Base-by-base conservation (phyloP, 2,113 vertebrate genomes). In the Prinia subflava region DNA sequence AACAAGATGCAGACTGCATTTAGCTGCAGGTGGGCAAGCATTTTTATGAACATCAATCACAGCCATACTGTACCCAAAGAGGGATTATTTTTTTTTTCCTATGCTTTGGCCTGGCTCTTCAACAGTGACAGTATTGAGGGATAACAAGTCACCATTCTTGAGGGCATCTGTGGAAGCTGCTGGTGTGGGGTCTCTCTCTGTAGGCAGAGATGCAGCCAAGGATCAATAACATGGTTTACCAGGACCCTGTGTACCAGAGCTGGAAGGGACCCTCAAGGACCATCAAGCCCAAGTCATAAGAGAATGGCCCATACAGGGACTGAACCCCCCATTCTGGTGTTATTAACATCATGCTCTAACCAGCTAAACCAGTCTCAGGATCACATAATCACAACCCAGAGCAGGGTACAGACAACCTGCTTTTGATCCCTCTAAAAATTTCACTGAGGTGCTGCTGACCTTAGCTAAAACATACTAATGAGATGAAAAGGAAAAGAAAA, bases 91-190 rank as follows among this genome's bases (percentile, higher is more conserved):
- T n/a, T 59, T 22, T 27, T 56, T 9, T 6, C 13, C 56, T 52
- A 7, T 25, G 50, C 27, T 16, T 59, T 74, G 19, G 10, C 44
- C 24, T 49, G 35, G 27, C 12, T 65, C 28, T 83, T 73, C 47
- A 23, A n/a, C 3, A 11, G 18, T 31, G 46, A 60, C 19, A 8
- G 27, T 33, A n/a, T 2, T 20, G 25, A 33, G 17, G 75, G 18
- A 62, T 24, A 74, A 67, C 15, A 68, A 56, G 31, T 20, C 44
- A 47, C 6, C 15, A 12, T 9, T 59, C 27, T 49, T 33, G 6
- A 64, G 21, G 0, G 2, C 11, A 31, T 37, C 35, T 35, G 4
- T 39, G 19, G 47, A 68, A 84, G 35, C 11, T 1, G 0, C 23
- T 35, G 24, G 4, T 31, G 12, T 55, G 35, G 24, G n/a, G 6